Percentiles rank a stretch among this genome's conserved stretches.
phyloP scores from a whole-genome alignment of 2,113 vertebrate genomes.

The Sinocyclocheilus anophthalmus region DNA sequence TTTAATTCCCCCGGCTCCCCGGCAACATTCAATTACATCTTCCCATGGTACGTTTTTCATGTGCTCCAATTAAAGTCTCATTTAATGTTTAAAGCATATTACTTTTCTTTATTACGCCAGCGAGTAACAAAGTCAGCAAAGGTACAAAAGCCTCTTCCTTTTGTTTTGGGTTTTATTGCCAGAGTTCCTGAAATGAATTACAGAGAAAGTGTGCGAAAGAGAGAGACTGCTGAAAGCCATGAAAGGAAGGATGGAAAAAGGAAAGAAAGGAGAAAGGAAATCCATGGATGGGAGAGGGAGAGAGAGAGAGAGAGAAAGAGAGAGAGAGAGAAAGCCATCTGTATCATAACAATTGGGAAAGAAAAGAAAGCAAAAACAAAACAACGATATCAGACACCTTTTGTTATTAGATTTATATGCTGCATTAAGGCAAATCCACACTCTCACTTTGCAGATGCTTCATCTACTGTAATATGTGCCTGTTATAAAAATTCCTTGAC shows the following conservation, averaged over 20 bases:
- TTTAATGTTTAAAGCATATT: conserved; percentile 82
- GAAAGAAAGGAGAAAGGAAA: neutral
- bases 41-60: conserved; percentile 71
- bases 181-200: conserved; percentile 57
- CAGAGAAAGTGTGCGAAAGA: conserved; percentile 61
- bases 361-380: conserved; percentile 37
- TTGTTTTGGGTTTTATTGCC: conserved; percentile 75
- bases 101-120: conserved; percentile 76
- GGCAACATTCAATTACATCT: conserved; percentile 78
- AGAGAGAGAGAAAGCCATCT: neutral
- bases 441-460: conserved; percentile 25
- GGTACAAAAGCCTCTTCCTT: conserved; percentile 65
- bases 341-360: conserved; percentile 5
- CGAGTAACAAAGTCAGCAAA: conserved; percentile 74
- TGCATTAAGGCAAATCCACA: conserved; percentile 38
- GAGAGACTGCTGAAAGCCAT: conserved; percentile 33
- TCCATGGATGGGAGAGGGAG: neutral
- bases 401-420: conserved; percentile 35
- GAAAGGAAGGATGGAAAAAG: conserved; percentile 22
- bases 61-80: conserved; percentile 80
- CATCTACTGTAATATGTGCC: conserved; percentile 51
- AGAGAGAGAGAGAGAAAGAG: neutral
- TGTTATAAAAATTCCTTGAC: conserved; percentile 48
- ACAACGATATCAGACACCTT: conserved; percentile 39
- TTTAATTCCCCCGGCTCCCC: conserved; percentile 74